Evolutionary conservation across 2,113 vertebrate species (phyloP), one percentile per base, ranked within the genome.

Genomic region (Platycercus adscitus): DNA sequence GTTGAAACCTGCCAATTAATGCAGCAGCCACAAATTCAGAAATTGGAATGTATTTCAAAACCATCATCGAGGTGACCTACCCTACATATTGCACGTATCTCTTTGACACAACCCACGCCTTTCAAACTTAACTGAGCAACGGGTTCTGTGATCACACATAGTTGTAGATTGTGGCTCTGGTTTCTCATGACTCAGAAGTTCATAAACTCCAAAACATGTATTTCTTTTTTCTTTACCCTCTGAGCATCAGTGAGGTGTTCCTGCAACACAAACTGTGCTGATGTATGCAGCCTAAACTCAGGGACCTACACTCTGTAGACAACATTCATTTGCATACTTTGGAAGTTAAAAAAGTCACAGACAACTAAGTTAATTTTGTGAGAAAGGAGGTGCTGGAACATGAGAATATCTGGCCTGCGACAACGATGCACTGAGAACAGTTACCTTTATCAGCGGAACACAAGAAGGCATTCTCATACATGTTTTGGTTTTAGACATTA

Each of bases 111-210:
- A 76, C 83, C 93, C 73, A 95, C 20, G 7, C 70, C 92, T 94
- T 24, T 86, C 90, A 91, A 94, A 95, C 88, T 79, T 56, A 94
- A 93, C 52, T 92, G 93, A 96, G 95, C 88, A 95, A 96, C 44
- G 58, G 49, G 44, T 29, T 93, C 69, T 95, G 88, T 72, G 81
- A 93, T 92, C 91, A 92, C 93, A 96, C 83, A 93, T 81, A 82
- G 95, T 10, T 86, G 77, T 33, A 94, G 77, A 91, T 44, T 33
- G 47, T 1, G 9, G 52, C 33, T 92, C 72, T 89, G 37, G 37
- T 39, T 97, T 89, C 73, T 79, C 63, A 46, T n/a, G 31, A 88
- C 69, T 93, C 88, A 91, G 35, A 71, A 88, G 80, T 69, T 69
- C 83, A 61, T 76, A 72, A 47, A 71, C 78, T 84, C 86, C 76